phyloP scores from a whole-genome alignment of 2,888 invertebrate species.

The Drosophila colorata region DNA sequence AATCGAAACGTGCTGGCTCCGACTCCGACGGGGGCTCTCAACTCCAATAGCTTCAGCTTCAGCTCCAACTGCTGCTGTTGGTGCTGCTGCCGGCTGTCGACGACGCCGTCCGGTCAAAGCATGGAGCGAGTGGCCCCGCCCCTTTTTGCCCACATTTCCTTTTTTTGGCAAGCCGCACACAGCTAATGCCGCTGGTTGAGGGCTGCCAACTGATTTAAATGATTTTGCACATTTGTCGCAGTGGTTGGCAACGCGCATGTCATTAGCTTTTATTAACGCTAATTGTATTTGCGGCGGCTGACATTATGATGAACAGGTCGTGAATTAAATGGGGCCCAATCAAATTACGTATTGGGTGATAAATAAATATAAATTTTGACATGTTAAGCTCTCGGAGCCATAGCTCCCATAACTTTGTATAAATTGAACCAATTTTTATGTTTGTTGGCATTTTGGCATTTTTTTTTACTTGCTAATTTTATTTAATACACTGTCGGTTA shows the following conservation, averaged over 20 bases:
- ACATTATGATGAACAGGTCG: conserved; percentile 9
- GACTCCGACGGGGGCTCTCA: conserved; percentile 17
- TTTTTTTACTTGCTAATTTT: too few species aligned
- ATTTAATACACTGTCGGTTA: too few species aligned
- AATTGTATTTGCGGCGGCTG: conserved; percentile 47
- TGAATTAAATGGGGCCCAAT: not conserved
- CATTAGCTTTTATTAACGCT: conserved; percentile 60
- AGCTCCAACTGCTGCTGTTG: conserved; percentile 21
- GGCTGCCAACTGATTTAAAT: conserved; percentile 61
- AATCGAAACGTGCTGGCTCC: conserved; percentile 71
- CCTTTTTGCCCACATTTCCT: too few species aligned
- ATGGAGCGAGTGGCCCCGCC: conserved; percentile 14
- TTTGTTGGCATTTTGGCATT: too few species aligned
- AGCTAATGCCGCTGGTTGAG: not conserved
- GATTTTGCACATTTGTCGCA: conserved; percentile 62
- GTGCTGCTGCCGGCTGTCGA: conserved; percentile 35
- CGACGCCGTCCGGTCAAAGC: conserved; percentile 61
- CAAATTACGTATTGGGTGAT: not conserved
- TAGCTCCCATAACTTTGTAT: too few species aligned
- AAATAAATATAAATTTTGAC: too few species aligned
- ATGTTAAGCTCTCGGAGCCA: too few species aligned
- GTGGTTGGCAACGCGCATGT: conserved; percentile 42
- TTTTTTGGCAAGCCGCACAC: conserved; percentile 36
- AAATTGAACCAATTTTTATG: too few species aligned
- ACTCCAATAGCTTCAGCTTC: not conserved